Conservation (phyloP, 2,888 invertebrate species). For the Macaria notata region DNA sequence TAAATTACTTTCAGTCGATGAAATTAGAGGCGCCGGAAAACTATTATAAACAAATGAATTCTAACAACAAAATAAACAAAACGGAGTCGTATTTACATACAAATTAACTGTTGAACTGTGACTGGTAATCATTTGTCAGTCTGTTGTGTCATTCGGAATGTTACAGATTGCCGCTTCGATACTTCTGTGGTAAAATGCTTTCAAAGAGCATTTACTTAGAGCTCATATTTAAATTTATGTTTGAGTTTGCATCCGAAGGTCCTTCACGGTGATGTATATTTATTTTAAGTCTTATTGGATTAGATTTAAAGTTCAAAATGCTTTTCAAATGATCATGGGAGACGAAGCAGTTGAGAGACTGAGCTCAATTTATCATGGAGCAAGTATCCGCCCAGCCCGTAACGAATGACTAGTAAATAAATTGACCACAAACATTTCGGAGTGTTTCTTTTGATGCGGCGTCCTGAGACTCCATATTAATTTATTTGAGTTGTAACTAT, state of each 20-base stretch:
- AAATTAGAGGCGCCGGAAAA: conserved; percentile 22
- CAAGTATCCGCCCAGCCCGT: conserved; percentile 79
- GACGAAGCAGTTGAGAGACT: conserved; percentile 65
- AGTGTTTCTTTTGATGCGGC: conserved; percentile 63
- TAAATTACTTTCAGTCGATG: conserved; percentile 16
- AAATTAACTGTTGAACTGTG: conserved; percentile 75
- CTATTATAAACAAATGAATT: conserved; percentile 39
- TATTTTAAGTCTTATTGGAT: conserved; percentile 38
- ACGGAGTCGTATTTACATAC: conserved; percentile 66
- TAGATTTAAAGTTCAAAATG: conserved; percentile 43
- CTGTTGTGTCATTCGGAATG: conserved; percentile 69
- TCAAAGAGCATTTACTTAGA: conserved; percentile 41
- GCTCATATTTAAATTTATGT: conserved; percentile 48
- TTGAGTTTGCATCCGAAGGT: conserved; percentile 14
- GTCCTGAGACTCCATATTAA: conserved; percentile 55
- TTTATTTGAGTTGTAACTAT: conserved; percentile 53
- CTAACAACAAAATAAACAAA: conserved; percentile 42
- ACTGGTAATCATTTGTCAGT: conserved; percentile 76
- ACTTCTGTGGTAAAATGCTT: conserved; percentile 43
- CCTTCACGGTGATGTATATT: conserved; percentile 16
- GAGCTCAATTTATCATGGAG: conserved; percentile 74
- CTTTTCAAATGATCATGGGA: conserved; percentile 26
- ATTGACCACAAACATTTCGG: conserved; percentile 76
- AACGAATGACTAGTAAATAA: conserved; percentile 80
- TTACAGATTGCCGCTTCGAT: conserved; percentile 41